These are phyloP conservation scores for Naja naja DNA, from an alignment of 2,113 vertebrate genomes.

Conservation along the genomic window DNA sequence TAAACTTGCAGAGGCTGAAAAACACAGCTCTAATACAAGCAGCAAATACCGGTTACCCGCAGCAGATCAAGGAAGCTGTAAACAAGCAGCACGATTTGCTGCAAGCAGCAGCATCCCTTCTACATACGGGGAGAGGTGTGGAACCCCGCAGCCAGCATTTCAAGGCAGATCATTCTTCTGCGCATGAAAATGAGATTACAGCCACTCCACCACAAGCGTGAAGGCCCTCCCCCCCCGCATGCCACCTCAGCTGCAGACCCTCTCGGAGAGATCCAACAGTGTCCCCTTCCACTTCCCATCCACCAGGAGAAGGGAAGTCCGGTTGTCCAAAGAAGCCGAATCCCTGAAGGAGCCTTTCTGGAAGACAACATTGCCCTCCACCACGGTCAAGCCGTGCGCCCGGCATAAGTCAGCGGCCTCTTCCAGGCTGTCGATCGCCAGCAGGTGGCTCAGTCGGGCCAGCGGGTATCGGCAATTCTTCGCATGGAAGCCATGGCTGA, in stretches of 20 bases:
- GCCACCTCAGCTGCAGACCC: neutral
- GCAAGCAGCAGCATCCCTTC: neutral
- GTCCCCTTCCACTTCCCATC: conserved; percentile 21
- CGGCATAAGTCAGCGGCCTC: neutral
- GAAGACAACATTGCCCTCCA: neutral
- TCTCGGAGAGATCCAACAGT: conserved; percentile 20
- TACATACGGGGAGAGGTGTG: neutral
- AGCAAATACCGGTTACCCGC: neutral
- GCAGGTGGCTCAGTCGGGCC: neutral
- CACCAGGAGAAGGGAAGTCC: neutral
- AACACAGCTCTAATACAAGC: neutral
- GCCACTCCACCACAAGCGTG: no score
- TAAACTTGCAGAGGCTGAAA: neutral
- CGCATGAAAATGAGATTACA: neutral
- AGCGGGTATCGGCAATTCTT: conserved; percentile 64
- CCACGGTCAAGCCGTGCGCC: neutral
- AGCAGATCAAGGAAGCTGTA: neutral
- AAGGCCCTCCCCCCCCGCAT: no score
- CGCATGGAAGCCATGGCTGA: conserved; percentile 76
- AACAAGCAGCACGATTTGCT: neutral
- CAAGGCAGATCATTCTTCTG: neutral
- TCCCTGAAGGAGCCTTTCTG: conserved; percentile 30
- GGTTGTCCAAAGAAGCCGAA: neutral
- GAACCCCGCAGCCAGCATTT: neutral
- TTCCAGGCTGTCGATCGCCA: neutral